Conservation (phyloP, 2,888 invertebrate genomes). For the Ormyrus nitidulus region DNA sequence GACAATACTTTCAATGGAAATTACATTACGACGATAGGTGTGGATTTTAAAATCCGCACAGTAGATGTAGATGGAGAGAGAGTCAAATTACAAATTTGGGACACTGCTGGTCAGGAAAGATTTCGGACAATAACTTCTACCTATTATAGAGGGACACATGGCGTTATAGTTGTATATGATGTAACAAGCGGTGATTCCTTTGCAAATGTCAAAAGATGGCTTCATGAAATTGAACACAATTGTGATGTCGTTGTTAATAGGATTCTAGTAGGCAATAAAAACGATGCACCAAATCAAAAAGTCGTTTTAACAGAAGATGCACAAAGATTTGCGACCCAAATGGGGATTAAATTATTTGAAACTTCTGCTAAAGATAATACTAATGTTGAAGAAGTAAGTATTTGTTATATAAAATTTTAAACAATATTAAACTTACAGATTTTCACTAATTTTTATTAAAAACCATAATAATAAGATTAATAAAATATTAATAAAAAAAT, state of each 20-base stretch:
- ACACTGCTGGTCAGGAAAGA: slow-evolving; percentile 97
- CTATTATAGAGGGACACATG: slow-evolving; percentile 99
- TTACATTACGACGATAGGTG: slow-evolving; percentile 99
- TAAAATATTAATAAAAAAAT: not conserved
- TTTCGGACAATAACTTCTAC: slow-evolving; percentile 99
- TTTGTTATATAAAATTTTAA: not conserved
- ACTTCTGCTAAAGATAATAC: slow-evolving; percentile 99
- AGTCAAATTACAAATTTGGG: slow-evolving; percentile 98
- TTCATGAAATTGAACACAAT: slow-evolving; percentile 99
- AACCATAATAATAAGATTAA: not conserved
- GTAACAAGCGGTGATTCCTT: slow-evolving; percentile 99
- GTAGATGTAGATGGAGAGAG: slow-evolving; percentile 92
- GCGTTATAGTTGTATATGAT: slow-evolving; percentile 99
- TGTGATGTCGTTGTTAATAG: slow-evolving; percentile 99
- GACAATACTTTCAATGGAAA: slow-evolving; percentile 99
- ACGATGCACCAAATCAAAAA: slow-evolving; percentile 95
- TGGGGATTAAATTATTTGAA: slow-evolving; percentile 97
- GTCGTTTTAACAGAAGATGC: slow-evolving; percentile 98
- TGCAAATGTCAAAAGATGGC: slow-evolving; percentile 99
- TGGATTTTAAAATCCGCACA: slow-evolving; percentile 99
- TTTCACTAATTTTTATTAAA: not conserved
- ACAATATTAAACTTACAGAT: not conserved
- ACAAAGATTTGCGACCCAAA: slow-evolving; percentile 96
- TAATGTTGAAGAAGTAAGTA: slow-evolving; percentile 98
- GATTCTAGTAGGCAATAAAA: slow-evolving; percentile 98